phyloP scores from a whole-genome alignment of 2,113 vertebrate genomes.

The Eublepharis macularius region DNA sequence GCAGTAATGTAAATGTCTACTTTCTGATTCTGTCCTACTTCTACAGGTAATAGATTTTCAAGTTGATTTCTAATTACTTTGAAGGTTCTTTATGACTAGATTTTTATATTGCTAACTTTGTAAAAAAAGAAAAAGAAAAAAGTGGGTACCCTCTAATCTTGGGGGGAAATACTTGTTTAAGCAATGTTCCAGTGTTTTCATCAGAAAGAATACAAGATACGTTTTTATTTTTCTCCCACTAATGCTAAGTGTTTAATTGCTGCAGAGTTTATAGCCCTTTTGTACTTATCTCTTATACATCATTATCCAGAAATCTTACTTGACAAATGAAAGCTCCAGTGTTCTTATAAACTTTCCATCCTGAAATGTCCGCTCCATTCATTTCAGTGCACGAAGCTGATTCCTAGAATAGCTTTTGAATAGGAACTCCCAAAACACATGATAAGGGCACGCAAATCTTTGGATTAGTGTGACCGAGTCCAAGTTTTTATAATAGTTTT shows the following conservation, averaged over 20 bases:
- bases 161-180: conserved; percentile 56
- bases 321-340: background rate
- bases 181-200: conserved; percentile 50
- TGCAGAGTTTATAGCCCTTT: conserved; percentile 40
- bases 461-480: background rate
- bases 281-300: conserved; percentile 14
- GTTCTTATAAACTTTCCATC: background rate
- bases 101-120: conserved; percentile 79
- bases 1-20: conserved; percentile 73
- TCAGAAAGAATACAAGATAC: conserved; percentile 49
- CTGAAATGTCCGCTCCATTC: background rate
- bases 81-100: conserved; percentile 79
- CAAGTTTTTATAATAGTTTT: background rate
- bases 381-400: background rate
- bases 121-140: conserved; percentile 76
- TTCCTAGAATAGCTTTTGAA: conserved; percentile 26
- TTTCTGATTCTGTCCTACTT: conserved; percentile 72
- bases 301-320: background rate
- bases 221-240: conserved; percentile 36
- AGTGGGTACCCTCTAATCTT: conserved; percentile 67
- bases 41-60: conserved; percentile 68
- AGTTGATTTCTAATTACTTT: conserved; percentile 77
- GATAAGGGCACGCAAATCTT: background rate
- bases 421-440: background rate
- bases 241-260: conserved; percentile 40